Conservation (phyloP, 1,140 invertebrate species). For the Coptotermes formosanus region DNA sequence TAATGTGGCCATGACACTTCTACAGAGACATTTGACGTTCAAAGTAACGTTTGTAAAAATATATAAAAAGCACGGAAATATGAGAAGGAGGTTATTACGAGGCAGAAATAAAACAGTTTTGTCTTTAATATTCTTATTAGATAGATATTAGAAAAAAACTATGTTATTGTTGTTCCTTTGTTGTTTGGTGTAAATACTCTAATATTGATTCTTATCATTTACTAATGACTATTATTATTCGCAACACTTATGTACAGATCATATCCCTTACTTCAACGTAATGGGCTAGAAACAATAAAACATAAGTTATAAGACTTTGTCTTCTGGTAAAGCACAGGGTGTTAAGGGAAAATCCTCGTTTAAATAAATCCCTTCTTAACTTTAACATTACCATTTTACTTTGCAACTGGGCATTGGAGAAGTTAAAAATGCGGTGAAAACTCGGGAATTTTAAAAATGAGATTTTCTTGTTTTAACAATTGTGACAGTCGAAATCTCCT, state of each 20-base stretch:
- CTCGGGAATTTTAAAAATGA: too few species aligned
- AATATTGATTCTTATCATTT: slow-evolving; percentile 21
- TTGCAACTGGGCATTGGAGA: too few species aligned
- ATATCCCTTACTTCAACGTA: slow-evolving; percentile 14
- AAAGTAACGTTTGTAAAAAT: background rate
- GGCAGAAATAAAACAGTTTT: background rate
- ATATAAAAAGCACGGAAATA: background rate
- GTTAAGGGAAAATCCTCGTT: too few species aligned
- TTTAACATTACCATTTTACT: too few species aligned
- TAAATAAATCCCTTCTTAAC: too few species aligned
- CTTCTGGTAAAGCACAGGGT: background rate
- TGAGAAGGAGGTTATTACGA: background rate
- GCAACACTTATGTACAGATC: slow-evolving; percentile 27
- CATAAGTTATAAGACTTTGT: slow-evolving; percentile 17
- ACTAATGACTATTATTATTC: slow-evolving; percentile 27
- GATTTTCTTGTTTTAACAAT: too few species aligned
- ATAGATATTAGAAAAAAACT: slow-evolving; percentile 10
- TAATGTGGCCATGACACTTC: background rate
- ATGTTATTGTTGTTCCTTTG: slow-evolving; percentile 29
- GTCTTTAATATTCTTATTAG: background rate
- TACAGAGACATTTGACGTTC: background rate
- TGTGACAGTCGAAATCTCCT: too few species aligned
- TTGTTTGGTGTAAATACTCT: slow-evolving; percentile 30
- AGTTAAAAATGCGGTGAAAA: too few species aligned
- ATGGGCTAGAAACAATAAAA: background rate